Percentiles rank a stretch among this genome's conserved stretches.
Conservation (phyloP, 2,113 vertebrate species). For the Eurystomus gularis region DNA sequence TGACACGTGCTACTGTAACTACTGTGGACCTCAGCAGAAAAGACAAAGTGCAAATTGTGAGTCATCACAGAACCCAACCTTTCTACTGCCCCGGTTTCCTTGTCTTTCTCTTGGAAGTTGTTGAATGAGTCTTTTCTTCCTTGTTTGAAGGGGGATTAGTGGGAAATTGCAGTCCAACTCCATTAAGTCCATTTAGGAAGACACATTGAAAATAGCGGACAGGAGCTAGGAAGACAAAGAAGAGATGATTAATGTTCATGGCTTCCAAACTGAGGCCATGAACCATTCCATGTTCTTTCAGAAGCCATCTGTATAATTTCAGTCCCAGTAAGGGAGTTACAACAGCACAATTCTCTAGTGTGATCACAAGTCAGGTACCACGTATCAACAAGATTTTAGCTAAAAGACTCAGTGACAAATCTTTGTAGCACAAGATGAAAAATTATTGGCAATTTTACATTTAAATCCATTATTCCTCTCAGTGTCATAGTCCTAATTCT, state of each 20-base stretch:
- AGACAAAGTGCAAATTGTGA: conserved; percentile 52
- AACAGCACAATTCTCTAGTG: neutral
- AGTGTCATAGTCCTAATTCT: neutral
- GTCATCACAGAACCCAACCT: neutral
- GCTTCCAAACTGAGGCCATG: neutral
- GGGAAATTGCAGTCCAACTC: conserved; percentile 77
- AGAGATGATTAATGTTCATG: conserved; percentile 1
- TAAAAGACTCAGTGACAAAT: neutral
- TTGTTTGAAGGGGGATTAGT: conserved; percentile 58
- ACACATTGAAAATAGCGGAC: conserved; percentile 82
- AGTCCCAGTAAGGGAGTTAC: neutral
- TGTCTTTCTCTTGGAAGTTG: conserved; percentile 67
- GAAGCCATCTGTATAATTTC: neutral
- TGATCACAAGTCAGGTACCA: neutral
- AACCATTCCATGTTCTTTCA: neutral
- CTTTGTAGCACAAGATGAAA: neutral
- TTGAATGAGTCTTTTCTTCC: conserved; percentile 57
- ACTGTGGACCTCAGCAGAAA: conserved; percentile 45
- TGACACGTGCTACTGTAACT: conserved; percentile 9
- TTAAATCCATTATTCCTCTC: neutral
- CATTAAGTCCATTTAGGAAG: conserved; percentile 78
- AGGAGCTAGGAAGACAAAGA: conserved; percentile 66
- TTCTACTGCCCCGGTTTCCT: conserved; percentile 68
- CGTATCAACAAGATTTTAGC: neutral
- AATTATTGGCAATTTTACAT: neutral